phyloP scores from a whole-genome alignment of 2,797 vertebrate genomes.

The Thalassophryne amazonica region DNA sequence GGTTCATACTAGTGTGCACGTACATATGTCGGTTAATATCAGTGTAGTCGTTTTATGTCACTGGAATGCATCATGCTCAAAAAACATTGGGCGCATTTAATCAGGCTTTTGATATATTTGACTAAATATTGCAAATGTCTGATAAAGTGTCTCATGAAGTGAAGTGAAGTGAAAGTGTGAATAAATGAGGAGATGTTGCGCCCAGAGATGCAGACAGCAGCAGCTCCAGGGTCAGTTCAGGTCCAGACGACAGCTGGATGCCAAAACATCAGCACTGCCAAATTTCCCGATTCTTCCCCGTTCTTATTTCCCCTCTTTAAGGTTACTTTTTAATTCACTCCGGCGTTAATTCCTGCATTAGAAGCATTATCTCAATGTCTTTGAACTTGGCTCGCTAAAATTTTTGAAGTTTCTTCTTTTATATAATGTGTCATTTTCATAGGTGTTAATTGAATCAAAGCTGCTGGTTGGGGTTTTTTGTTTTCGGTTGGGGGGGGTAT shows the following conservation, averaged over 20 bases:
- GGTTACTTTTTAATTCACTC: slow-evolving; percentile 33
- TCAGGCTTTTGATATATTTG: background rate
- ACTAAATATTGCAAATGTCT: background rate
- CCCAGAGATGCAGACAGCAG: background rate
- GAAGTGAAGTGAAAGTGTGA: background rate
- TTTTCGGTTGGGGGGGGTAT: no score
- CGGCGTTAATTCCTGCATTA: slow-evolving; percentile 55
- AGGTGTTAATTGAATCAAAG: slow-evolving; percentile 71
- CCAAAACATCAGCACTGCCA: slow-evolving; percentile 6
- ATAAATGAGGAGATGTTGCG: background rate
- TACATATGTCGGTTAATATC: slow-evolving; percentile 1
- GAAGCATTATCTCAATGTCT: slow-evolving; percentile 50
- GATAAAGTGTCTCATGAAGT: background rate
- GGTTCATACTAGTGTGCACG: slow-evolving; percentile 13
- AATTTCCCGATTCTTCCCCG: slow-evolving; percentile 13
- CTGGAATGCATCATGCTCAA: background rate
- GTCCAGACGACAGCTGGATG: background rate
- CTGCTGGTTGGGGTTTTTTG: slow-evolving; percentile 22
- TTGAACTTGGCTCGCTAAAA: slow-evolving; percentile 38
- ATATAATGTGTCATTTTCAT: slow-evolving; percentile 52
- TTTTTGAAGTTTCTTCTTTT: slow-evolving; percentile 57
- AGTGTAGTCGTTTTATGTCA: background rate
- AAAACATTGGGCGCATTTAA: background rate
- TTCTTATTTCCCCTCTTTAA: background rate
- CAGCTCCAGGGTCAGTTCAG: background rate